Base-by-base conservation (phyloP, 2,888 invertebrate species). In the Cheilosia vernalis region DNA sequence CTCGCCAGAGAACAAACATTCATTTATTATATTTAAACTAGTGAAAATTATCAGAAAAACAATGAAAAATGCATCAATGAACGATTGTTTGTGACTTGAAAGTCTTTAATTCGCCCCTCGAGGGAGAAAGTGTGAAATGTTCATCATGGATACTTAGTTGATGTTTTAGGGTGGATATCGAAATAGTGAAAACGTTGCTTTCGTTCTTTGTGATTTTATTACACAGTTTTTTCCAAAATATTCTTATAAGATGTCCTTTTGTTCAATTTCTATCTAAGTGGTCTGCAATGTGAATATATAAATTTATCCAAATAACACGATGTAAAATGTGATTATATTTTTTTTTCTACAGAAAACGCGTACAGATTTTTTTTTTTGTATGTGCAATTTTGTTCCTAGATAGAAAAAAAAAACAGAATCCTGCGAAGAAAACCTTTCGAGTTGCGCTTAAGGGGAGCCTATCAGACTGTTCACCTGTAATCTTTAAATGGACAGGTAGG, bases 81-180 rank as follows among this genome's bases (percentile, higher is more conserved):
- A 56, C 77, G 51, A 72, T 85, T 67, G n/a, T 19, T n/a, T 56
- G 37, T 63, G 51, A 72, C 61, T 44, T 21, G n/a, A 37, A 42
- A 33, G 70, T 37, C 55, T 33, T 13, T 42, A 51, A 72, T 24
- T 67, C 72, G 51, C 55, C 60, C 56, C 51, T 37, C 60, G 61
- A 73, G 69, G 67, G 69, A 64, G 73, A 86, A 78, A 86, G 67
- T 86, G 69, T 86, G 67, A 82, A 82, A 69, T 69, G 73, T 70
- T 40, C 86, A 86, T 78, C 86, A 86, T 82, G 86, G 82, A 86
- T 82, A 86, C 78, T 78, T 60, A 78, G 82, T 51, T 82, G 77
- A 77, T 86, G 86, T 82, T 82, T 86, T 86, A 86, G 86, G 86
- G 86, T 86, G 86, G 82, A 86, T 86, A 86, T 82, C 67, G 77